A percentile compares a stretch with the other conserved stretches of the same genome.
Conservation (phyloP, 2,113 vertebrate species). For the Nannobrachium achirus region DNA sequence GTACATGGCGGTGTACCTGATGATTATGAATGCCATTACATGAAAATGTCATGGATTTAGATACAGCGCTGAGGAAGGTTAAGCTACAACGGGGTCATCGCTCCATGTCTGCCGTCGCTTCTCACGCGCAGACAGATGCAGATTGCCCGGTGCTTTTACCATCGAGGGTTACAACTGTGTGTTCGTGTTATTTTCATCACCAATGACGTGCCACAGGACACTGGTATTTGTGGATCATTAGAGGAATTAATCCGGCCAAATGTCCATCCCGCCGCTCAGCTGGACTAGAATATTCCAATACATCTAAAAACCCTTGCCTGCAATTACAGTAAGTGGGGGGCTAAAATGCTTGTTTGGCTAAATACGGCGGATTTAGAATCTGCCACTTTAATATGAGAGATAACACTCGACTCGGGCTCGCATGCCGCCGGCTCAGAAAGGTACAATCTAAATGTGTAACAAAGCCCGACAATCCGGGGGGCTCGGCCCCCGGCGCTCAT, state of each 20-base stretch:
- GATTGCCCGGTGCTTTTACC: constrained; percentile 32
- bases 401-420: constrained; percentile 58
- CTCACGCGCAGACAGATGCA: constrained; percentile 26
- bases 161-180: constrained; percentile 39
- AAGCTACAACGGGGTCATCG: constrained; percentile 1
- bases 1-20: constrained; percentile 28
- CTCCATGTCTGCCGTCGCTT: constrained; percentile 21
- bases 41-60: constrained; percentile 20
- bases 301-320: constrained; percentile 60
- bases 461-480: constrained; percentile 74
- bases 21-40: constrained; percentile 40
- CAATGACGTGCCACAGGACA: constrained; percentile 56
- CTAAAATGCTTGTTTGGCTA: constrained; percentile 76
- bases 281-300: constrained; percentile 69
- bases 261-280: constrained; percentile 50
- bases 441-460: constrained; percentile 78
- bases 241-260: constrained; percentile 74
- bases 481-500: constrained; percentile 63
- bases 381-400: constrained; percentile 76
- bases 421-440: constrained; percentile 69
- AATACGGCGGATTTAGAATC: constrained; percentile 75
- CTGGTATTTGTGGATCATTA: constrained; percentile 67
- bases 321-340: constrained; percentile 72
- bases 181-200: constrained; percentile 45
- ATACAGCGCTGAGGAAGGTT: constrained; percentile 18